Base-by-base conservation (phyloP, 2,888 invertebrate genomes). In the Therioaphis trifolii region DNA sequence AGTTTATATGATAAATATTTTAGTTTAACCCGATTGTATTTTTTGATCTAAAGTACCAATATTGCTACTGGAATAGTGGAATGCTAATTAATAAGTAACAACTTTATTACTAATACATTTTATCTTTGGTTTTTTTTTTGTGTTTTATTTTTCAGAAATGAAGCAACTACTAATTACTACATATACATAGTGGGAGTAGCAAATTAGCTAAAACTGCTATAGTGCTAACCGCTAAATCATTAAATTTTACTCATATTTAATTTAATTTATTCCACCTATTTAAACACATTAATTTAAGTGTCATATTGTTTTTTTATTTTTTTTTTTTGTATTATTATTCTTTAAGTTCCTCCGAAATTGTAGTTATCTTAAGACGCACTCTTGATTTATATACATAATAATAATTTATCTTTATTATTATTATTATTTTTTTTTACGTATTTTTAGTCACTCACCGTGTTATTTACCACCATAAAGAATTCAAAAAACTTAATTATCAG, bases 201-300 rank as follows among this genome's bases (percentile, higher is more conserved):
- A 35, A 78, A 21, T 78, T 68, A 35, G 49, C 63, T 68, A 46
- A 27, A 61, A 63, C 27, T 76, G n/a, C 40, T 63, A 61, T 58
- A 76, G 61, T 76, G 61, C 76, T 76, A 76, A 63, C 43, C 15
- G 76, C 76, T 76, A 63, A 76, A 63, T 46, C 15, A 43, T 75
- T 58, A n/a, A 24, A 75, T 43, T 61, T 61, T 46, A 61, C 43
- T 61, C 58, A 18, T 58, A 35, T n/a, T 27, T 52, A 55, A n/a
- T 21, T 21, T n/a, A 71, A 27, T 27, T 55, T 72, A 72, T 72
- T 72, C n/a, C 29, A 72, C 55, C 15, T 55, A 29, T 72, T 40
- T 40, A 11, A 40, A 68, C 18, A 18, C 71, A 27, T 71, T 52
- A 35, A 24, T 58, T 75, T 76, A 63, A 76, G 46, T 27, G n/a